Evolutionary conservation across 2,797 vertebrate species (phyloP), one percentile per base, ranked within the genome.

Genomic region (Zenarchopterus dispar): DNA sequence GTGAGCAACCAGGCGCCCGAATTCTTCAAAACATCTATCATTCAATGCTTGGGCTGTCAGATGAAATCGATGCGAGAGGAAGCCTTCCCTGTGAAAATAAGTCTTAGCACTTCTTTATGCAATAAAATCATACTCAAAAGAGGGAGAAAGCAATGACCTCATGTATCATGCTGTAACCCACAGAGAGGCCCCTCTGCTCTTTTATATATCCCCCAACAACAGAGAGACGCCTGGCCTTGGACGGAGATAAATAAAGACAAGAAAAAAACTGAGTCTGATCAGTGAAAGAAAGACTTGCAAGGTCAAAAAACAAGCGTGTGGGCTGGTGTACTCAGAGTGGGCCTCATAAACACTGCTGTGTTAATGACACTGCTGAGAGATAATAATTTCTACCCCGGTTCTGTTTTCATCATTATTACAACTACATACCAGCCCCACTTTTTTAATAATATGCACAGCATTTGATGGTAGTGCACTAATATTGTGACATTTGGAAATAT

Each of bases 201-300:
- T 80, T 82, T 15, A 84, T 84, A 70, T 59, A 62, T 70, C 63
- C 77, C 76, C 84, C 83, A 67, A 63, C 50, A 67, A 51, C 69
- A 58, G 59, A 70, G 56, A 49, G 19, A 45, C 59, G 59, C 39
- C 51, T 55, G 66, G 70, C 82, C 83, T 81, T 72, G 76, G 81
- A 81, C 68, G 28, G 21, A 71, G 77, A 84, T 84, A 43, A 84
- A 88, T 82, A 72, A 70, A 48, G 1, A 33, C 17, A 21, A 72
- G 57, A 42, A 31, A 16, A 46, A 50, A 52, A 56, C 56, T 6
- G 48, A 72, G 70, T 67, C 43, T 44, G 55, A 82, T 70, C 62
- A 61, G 23, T 43, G 44, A 68, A 60, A 80, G 42, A 68, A 60
- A 80, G 26, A 52, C 59, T 67, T 39, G 22, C 73, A 88, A 90